Evolutionary conservation across 37 sponge, comb jelly and placozoan species (phyloP), one percentile per base, ranked within the genome.

Genomic region (Halisarca cf. caerulea): DNA sequence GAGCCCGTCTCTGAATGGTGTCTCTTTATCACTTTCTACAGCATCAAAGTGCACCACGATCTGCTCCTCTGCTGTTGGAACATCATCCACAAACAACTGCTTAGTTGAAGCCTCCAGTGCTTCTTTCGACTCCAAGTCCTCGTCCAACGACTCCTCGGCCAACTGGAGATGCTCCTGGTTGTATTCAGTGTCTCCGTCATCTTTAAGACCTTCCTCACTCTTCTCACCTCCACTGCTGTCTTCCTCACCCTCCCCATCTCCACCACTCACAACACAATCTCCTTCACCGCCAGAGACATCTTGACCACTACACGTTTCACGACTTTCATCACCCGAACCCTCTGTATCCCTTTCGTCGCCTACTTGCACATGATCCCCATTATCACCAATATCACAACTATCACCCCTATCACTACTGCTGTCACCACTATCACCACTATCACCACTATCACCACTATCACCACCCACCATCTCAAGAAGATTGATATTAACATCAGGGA

Each of bases 41-140:
- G 38, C 77, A 7, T 23, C n/a, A 41, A 74, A 74, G 45, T 74
- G 77, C 20, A 74, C 77, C 20, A 74, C 77, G 24, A 43, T 3
- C 77, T 25, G 32, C 23, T 74, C 77, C 45, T 36, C 77, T 4
- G 45, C 15, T 47, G 51, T 47, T 11, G 51, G 11, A 11, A 47
- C 51, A 47, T 47, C 51, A 47, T 47, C 51, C 11, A 47, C 51
- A 36, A 74, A 62, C 64, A 30, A 23, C 64, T 62, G 64, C 15
- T n/a, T 62, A 62, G 25, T 62, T 8, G 64, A 30, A 20, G 64
- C 30, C 25, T 62, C 64, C 7, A 62, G 15, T 4, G 45, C 66
- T 41, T 3, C 7, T 62, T 61, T 37, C 35, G 25, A 3, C 66
- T 37, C 57, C 23, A 43, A 21, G 42, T 84, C 75, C 75, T 72